A percentile compares a stretch with the other conserved stretches of the same genome.
Conservation (phyloP, 2,113 vertebrate species). For the Cephalopterus ornatus region DNA sequence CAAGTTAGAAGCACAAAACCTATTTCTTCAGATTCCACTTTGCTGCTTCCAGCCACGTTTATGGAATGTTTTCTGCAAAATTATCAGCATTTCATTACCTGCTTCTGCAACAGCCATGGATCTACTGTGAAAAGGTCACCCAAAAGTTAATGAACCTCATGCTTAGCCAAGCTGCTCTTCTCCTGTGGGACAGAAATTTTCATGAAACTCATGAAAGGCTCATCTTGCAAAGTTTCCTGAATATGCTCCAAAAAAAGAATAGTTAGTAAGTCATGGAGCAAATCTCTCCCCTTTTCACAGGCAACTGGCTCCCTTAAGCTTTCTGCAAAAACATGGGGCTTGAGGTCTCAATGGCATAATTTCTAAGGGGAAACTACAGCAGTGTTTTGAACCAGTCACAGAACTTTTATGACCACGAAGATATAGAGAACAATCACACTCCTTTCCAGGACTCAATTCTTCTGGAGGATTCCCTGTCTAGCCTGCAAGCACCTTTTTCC, state of each 20-base stretch:
- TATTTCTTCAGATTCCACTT: not conserved
- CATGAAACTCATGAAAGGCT: conserved; percentile 12
- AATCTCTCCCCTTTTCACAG: not conserved
- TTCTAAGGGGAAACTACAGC: not conserved
- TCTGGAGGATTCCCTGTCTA: not conserved
- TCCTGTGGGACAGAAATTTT: conserved; percentile 25
- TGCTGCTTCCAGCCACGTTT: conserved; percentile 41
- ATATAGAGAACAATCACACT: not conserved
- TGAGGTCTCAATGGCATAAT: not conserved
- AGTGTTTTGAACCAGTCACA: not conserved
- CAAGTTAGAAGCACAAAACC: not conserved
- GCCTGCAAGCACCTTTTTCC: not conserved
- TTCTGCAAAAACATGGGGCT: not conserved
- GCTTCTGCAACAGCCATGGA: conserved; percentile 32
- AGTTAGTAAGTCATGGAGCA: not conserved
- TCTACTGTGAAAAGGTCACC: conserved; percentile 49
- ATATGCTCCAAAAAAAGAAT: not conserved
- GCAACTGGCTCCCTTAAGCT: not conserved
- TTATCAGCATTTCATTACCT: conserved; percentile 54
- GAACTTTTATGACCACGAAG: not conserved
- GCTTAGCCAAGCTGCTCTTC: conserved; percentile 37
- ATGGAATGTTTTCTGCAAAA: conserved; percentile 40
- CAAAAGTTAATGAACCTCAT: conserved; percentile 58
- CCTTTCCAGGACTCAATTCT: not conserved
- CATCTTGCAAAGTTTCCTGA: conserved; percentile 40